Evolutionary conservation across 2,888 invertebrate species (phyloP).

Genomic region (Poecilus cupreus): DNA sequence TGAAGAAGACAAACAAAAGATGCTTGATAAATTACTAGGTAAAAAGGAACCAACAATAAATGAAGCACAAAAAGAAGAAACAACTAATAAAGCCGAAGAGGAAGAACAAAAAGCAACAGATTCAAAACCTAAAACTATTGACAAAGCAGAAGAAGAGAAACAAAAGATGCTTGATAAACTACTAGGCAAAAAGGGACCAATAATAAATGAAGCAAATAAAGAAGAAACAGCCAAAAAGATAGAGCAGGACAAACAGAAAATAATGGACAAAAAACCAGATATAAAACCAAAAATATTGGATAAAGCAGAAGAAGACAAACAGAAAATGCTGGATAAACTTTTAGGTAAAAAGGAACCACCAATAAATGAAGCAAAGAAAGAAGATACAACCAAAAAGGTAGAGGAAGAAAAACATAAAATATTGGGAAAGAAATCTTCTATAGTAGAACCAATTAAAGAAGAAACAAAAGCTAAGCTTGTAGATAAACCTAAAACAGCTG

Average conservation of each 20-base stretch:
- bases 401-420: constrained; percentile 58
- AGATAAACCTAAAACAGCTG: constrained; percentile 38
- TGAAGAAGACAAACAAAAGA: constrained; percentile 60
- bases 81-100: background rate
- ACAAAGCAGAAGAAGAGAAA: constrained; percentile 58
- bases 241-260: constrained; percentile 58
- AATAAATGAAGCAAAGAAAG: background rate
- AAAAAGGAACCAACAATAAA: constrained; percentile 51
- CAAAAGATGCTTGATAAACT: background rate
- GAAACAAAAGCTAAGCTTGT: constrained; percentile 4
- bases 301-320: constrained; percentile 58
- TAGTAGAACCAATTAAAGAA: background rate
- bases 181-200: constrained; percentile 61
- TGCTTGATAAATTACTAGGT: constrained; percentile 46
- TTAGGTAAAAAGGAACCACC: constrained; percentile 64
- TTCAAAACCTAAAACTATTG: background rate
- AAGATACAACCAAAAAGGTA: constrained; percentile 62
- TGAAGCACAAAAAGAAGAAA: constrained; percentile 61
- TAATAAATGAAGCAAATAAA: constrained; percentile 13
- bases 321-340: constrained; percentile 61
- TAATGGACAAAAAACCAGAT: constrained; percentile 48
- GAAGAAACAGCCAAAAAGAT: constrained; percentile 58
- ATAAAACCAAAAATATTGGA: constrained; percentile 45
- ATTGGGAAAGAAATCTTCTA: constrained; percentile 20
- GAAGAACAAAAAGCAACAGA: background rate